These are phyloP conservation scores for Zhuqinia jingwanae DNA, from an alignment of 2,888 invertebrate genomes.

Conservation along the genomic window DNA sequence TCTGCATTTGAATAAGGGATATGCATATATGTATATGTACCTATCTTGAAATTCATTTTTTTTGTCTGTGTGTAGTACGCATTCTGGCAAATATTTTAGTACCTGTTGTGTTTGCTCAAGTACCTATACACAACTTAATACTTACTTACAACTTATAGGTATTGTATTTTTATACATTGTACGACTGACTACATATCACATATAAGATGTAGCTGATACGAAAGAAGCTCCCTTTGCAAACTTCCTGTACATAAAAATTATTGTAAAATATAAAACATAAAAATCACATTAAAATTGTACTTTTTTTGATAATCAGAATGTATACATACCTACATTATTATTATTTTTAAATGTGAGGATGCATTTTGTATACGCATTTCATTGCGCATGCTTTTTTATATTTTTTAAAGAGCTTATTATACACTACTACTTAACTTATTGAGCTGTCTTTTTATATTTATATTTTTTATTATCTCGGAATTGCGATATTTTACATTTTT, in stretches of 20 bases:
- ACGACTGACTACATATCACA: too few species aligned
- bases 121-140: too few species aligned
- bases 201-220: conserved; percentile 31
- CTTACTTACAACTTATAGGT: too few species aligned
- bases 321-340: too few species aligned
- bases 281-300: conserved; percentile 19
- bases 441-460: not conserved
- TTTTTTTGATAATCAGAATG: conserved; percentile 27
- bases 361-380: not conserved
- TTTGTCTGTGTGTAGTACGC: too few species aligned
- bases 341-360: not conserved
- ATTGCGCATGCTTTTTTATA: too few species aligned
- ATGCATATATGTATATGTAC: too few species aligned
- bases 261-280: conserved; percentile 28
- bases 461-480: not conserved
- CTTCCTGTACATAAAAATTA: conserved; percentile 47
- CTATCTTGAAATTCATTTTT: too few species aligned
- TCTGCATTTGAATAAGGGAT: too few species aligned
- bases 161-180: too few species aligned
- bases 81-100: too few species aligned
- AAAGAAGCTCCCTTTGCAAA: conserved; percentile 42
- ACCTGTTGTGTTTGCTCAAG: not conserved
- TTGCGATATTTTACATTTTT: conserved; percentile 25
- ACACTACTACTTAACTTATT: not conserved
- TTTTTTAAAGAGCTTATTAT: too few species aligned